These are phyloP conservation scores for Diorhabda sublineata DNA, from an alignment of 1,140 invertebrate genomes.

Conservation along the genomic window DNA sequence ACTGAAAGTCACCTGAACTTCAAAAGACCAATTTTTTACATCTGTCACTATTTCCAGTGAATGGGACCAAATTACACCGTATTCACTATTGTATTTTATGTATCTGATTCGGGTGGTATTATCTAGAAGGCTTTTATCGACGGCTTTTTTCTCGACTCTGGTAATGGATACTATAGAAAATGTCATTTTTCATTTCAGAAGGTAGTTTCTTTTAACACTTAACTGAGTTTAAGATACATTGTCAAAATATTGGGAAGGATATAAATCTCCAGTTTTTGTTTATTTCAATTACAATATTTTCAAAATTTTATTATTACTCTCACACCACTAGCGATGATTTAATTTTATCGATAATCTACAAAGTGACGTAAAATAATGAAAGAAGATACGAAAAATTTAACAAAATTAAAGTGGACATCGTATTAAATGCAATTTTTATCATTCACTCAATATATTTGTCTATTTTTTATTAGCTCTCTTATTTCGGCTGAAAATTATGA, in stretches of 20 bases:
- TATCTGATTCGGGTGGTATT: constrained; percentile 12
- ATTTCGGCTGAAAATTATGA: no score
- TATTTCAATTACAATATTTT: no score
- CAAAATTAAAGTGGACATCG: no score
- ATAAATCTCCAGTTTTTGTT: no score
- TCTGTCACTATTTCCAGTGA: constrained; percentile 21
- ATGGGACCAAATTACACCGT: constrained; percentile 21
- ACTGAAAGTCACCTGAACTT: constrained; percentile 31
- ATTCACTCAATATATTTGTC: no score
- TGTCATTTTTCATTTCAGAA: background rate
- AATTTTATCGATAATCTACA: no score
- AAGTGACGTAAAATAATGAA: no score
- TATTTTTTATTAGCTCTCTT: no score
- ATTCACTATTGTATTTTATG: constrained; percentile 21
- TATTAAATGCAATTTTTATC: no score
- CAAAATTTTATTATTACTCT: no score
- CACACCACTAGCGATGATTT: no score
- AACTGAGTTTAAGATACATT: background rate
- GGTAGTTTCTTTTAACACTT: background rate
- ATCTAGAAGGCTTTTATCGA: constrained; percentile 4
- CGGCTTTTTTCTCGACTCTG: constrained; percentile 6
- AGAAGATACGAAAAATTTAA: no score
- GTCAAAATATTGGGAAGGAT: background rate
- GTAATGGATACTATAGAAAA: background rate
- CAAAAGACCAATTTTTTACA: constrained; percentile 24